These are phyloP conservation scores for Podilymbus podiceps DNA, from an alignment of 2,113 vertebrate genomes.

Conservation along the genomic window DNA sequence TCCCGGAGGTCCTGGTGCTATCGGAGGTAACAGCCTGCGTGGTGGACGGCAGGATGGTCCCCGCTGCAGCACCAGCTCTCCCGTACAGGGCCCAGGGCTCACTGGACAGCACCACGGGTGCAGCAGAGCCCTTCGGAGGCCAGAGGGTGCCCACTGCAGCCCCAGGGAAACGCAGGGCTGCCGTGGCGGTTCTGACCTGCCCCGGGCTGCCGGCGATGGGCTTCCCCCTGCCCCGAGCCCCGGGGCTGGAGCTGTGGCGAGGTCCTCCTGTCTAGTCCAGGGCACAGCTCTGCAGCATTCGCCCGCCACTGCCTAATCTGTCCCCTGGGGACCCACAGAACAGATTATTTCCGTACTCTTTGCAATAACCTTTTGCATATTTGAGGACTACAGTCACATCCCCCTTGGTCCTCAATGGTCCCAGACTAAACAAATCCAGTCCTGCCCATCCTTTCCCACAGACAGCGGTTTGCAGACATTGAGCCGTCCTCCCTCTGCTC, in stretches of 20 bases:
- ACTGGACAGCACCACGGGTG: neutral
- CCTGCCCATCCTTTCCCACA: neutral
- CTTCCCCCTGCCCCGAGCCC: neutral
- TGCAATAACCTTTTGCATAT: neutral
- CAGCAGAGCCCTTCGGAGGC: neutral
- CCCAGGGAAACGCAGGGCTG: neutral
- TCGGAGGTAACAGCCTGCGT: neutral
- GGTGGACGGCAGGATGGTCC: neutral
- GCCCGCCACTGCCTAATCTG: neutral
- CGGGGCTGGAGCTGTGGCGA: neutral
- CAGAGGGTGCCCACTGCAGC: neutral
- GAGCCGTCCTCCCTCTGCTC: accelerated
- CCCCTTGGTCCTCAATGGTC: neutral
- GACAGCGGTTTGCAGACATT: neutral
- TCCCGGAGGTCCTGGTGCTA: neutral
- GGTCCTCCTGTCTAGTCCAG: neutral
- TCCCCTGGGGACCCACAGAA: accelerated
- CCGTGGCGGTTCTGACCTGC: accelerated
- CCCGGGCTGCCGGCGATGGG: neutral
- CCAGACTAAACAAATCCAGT: neutral
- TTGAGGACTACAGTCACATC: neutral
- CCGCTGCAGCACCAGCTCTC: neutral
- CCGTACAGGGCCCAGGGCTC: neutral
- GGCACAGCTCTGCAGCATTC: accelerated
- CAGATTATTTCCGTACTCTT: neutral